Evolutionary conservation across 2,888 invertebrate species (phyloP), one percentile per base, ranked within the genome.

Genomic region (Beris morrisii): DNA sequence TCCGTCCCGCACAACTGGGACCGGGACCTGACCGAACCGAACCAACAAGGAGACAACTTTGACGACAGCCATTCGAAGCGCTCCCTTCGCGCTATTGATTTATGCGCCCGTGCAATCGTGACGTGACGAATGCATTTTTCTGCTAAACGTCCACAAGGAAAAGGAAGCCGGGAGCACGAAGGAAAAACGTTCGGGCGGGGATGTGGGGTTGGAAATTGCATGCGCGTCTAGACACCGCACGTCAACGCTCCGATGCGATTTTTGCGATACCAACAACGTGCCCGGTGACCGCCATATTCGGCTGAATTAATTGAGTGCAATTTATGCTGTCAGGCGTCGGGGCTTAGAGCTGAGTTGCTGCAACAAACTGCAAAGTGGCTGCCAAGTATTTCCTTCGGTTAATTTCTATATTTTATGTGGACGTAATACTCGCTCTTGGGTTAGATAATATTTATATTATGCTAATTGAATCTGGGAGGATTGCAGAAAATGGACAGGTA

Each of bases 221-320:
- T 61, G 61, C 61, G 61, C 61, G 61, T 61, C 61, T 61, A 61
- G 61, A 61, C 61, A 43, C 31, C 32, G 61, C 61, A 61, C 61
- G 61, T 61, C 61, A 61, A 61, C 50, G 52, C 61, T 50, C 50
- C 61, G 50, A 50, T 50, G n/a, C 61, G 50, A 61, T 61, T 43
- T 50, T 50, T 7, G 38, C 22, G 22, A 22, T 22, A 22, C 22
- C 9, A 38, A 9, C 38, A 38, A 38, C 38, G 38, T 38, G 38
- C 38, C 9, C 38, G 38, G 7, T 15, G 61, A 31, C 61, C 32
- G 50, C 61, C 61, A 61, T 61, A 61, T 61, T 61, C 50, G 52
- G 61, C 50, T 50, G 61, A 61, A 61, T 61, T 61, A 61, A 61
- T 61, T 61, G 61, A 61, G 50, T 52, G 50, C 61, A 61, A 61